Evolutionary conservation across 92 coral and sea anemone species (phyloP).

Genomic region (Nematostella vectensis): DNA sequence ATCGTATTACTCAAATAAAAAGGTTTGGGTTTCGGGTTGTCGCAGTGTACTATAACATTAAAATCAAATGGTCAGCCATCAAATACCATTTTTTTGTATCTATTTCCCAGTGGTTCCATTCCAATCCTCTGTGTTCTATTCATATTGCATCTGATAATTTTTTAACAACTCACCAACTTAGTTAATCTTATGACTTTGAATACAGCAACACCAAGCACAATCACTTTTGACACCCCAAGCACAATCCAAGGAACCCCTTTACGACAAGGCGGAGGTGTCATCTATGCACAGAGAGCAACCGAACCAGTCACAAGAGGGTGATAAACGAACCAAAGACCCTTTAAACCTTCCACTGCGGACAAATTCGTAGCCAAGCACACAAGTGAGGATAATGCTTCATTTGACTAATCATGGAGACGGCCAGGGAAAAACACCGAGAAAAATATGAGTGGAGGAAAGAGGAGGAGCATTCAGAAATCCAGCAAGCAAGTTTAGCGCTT

Average conservation of each 20-base stretch:
- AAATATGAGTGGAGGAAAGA: conserved; percentile 87
- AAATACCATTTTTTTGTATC: too few relatives aligned
- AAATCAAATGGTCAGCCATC: too few relatives aligned
- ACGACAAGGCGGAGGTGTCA: conserved; percentile 5
- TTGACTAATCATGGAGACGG: conserved; percentile 88
- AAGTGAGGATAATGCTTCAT: conserved; percentile 95
- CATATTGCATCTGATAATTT: too few relatives aligned
- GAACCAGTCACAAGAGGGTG: conserved; percentile 8
- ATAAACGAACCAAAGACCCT: conserved; percentile 18
- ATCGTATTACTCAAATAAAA: too few relatives aligned
- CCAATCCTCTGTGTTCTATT: too few relatives aligned
- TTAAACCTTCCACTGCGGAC: conserved; percentile 67
- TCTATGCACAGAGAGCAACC: conserved; percentile 7
- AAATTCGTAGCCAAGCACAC: conserved; percentile 72
- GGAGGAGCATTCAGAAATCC: conserved; percentile 51
- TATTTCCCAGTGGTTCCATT: too few relatives aligned
- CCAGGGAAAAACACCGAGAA: conserved; percentile 55
- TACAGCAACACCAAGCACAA: conserved; percentile 76
- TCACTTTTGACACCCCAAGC: conserved; percentile 79
- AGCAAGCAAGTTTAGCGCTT: conserved; percentile 54
- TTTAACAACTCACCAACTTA: too few relatives aligned
- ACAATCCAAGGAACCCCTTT: conserved; percentile 56
- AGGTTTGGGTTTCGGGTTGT: too few relatives aligned
- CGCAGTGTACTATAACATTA: too few relatives aligned
- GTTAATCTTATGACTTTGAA: too few relatives aligned